Evolutionary conservation across 1,140 invertebrate genomes (phyloP).

Genomic region (Sarcophaga bullata): DNA sequence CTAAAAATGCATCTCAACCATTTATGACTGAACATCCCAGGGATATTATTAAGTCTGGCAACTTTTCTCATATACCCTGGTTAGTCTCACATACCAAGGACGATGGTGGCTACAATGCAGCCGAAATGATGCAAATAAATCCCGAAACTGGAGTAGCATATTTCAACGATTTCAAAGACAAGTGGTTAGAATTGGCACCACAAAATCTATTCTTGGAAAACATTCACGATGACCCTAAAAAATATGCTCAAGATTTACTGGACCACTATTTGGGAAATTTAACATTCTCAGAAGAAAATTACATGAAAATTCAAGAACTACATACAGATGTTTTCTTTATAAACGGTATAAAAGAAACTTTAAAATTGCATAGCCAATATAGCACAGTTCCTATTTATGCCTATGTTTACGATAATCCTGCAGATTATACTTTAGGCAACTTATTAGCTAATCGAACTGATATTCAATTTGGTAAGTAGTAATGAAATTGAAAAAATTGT

Average conservation of each 20-base stretch:
- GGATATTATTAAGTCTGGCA: slow-evolving; percentile 67
- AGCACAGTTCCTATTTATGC: slow-evolving; percentile 48
- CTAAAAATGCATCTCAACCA: slow-evolving; percentile 50
- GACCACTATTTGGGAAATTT: slow-evolving; percentile 49
- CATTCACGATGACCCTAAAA: slow-evolving; percentile 42
- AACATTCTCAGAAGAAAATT: slow-evolving; percentile 47
- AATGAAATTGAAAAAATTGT: background rate
- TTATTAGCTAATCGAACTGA: slow-evolving; percentile 44
- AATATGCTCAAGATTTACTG: slow-evolving; percentile 48
- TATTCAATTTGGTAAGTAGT: slow-evolving; percentile 48
- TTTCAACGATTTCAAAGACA: slow-evolving; percentile 44
- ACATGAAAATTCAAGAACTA: slow-evolving; percentile 48
- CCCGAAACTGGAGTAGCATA: slow-evolving; percentile 39
- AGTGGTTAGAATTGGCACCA: slow-evolving; percentile 47
- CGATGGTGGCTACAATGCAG: slow-evolving; percentile 69
- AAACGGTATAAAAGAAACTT: slow-evolving; percentile 47
- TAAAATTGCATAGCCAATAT: slow-evolving; percentile 48
- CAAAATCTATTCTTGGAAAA: slow-evolving; percentile 47
- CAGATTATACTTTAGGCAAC: slow-evolving; percentile 47
- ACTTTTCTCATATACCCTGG: slow-evolving; percentile 68
- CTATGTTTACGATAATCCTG: slow-evolving; percentile 54
- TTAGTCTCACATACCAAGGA: slow-evolving; percentile 67
- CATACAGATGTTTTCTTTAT: slow-evolving; percentile 55
- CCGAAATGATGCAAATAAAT: slow-evolving; percentile 50
- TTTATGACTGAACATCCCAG: slow-evolving; percentile 68